Evolutionary conservation across 2,888 invertebrate species (phyloP).

Genomic region (Thyatira batis): DNA sequence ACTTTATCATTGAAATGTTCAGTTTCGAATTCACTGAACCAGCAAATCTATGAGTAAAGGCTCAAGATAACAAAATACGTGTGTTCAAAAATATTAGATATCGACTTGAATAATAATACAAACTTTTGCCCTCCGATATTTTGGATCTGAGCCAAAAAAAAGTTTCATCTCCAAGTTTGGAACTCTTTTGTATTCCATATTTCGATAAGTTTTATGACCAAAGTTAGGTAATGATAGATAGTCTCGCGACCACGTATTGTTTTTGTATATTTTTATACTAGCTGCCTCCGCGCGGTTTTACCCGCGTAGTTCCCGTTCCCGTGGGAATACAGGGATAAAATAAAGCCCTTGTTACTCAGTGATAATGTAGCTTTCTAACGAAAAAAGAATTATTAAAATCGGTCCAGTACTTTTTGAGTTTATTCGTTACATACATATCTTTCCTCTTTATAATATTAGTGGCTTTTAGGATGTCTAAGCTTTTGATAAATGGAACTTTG

Average conservation of each 20-base stretch:
- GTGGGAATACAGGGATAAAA: too few species aligned
- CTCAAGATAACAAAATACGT: neutral
- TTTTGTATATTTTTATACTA: too few species aligned
- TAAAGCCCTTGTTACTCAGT: too few species aligned
- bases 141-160: neutral
- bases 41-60: neutral
- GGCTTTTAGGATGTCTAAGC: too few species aligned
- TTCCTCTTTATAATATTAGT: too few species aligned
- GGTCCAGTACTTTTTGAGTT: too few species aligned
- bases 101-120: neutral
- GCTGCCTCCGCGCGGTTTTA: too few species aligned
- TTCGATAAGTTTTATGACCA: neutral
- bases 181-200: constrained; percentile 1
- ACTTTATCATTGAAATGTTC: neutral
- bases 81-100: neutral
- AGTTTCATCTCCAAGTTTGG: neutral
- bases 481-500: too few species aligned
- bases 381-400: too few species aligned
- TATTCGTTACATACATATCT: too few species aligned
- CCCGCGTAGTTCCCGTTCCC: too few species aligned
- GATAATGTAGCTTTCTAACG: too few species aligned
- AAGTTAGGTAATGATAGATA: neutral
- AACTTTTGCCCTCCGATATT: neutral
- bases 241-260: neutral
- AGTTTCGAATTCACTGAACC: neutral